Base-by-base conservation (phyloP, 1,140 invertebrate genomes). In the Teleogryllus occipitalis region DNA sequence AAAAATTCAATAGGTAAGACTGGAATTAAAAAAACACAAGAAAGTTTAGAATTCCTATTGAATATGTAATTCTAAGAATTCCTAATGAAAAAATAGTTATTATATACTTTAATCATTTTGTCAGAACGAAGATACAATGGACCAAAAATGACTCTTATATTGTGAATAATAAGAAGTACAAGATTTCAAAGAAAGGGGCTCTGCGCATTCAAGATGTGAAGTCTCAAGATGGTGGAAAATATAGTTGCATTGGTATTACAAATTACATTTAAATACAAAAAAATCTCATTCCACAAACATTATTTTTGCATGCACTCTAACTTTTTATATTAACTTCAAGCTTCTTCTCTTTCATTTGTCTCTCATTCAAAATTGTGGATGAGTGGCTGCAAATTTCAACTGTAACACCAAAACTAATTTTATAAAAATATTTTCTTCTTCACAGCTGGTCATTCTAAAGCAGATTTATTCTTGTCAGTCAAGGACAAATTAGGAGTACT, bases 171-270 rank as follows among this genome's bases (percentile, higher is more conserved):
- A 92, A 92, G 82, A 94, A 95, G 82, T 91, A 93, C 82, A 93
- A 94, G 84, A 93, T 96, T 48, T 95, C 94, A 21, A 95, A 93
- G 83, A 96, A 95, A 87, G 95, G 95, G 8, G 93, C 94, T 65
- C 88, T 97, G 10, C 91, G 93, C 76, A 95, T 97, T 79, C 89
- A 92, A 77, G 91, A 93, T 77, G 90, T 96, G 12, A 91, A 90
- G 0, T 89, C 92, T 79, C 88, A 90, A 7, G 95, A 97, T 85
- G 90, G 90, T 76, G 95, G 95, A 15, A 86, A 93, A 7, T 97
- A 97, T 84, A 93, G 93, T 0, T 97, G 96, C 83, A 89, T 93
- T 49, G 89, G 90, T 91, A 88, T 86, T 39, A 39, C 21, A 73
- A 73, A 21, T 18, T 73, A 73, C 21, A 18, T 73, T 73, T 18